These are phyloP conservation scores for Neosilurus mollespiculum DNA, from an alignment of 2,797 vertebrate genomes.

Conservation along the genomic window DNA sequence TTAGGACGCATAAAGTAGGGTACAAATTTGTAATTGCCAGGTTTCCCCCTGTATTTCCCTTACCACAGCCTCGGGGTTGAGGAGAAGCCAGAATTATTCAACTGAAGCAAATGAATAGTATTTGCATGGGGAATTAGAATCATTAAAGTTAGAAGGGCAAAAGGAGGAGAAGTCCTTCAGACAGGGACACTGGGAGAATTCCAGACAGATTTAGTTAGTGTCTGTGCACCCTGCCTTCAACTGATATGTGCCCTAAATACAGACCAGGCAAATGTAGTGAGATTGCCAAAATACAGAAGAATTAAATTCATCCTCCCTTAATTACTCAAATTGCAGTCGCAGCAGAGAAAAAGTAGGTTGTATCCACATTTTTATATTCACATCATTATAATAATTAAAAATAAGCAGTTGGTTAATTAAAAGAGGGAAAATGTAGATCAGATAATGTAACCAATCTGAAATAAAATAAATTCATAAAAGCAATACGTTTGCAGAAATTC, in stretches of 20 bases:
- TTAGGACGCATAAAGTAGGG: conserved; percentile 29
- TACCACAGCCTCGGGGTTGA: conserved; percentile 67
- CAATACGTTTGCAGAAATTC: background rate
- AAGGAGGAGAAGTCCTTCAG: conserved; percentile 74
- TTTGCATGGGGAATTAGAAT: conserved; percentile 84
- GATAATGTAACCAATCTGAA: conserved; percentile 18
- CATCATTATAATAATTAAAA: conserved; percentile 6
- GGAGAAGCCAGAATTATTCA: conserved; percentile 83
- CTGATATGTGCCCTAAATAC: conserved; percentile 22
- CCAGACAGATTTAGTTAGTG: conserved; percentile 44
- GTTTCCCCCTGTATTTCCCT: conserved; percentile 49
- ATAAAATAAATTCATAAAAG: conserved; percentile 13
- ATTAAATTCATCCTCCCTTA: conserved; percentile 20
- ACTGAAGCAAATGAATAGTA: conserved; percentile 83
- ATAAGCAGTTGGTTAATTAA: conserved; percentile 28
- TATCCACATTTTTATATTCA: background rate
- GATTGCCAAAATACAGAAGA: conserved; percentile 21
- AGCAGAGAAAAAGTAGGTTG: conserved; percentile 27
- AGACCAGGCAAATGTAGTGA: conserved; percentile 7
- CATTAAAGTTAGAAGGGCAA: conserved; percentile 79
- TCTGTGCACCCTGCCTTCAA: conserved; percentile 33
- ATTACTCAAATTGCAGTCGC: conserved; percentile 26
- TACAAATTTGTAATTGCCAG: conserved; percentile 46
- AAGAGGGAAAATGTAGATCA: conserved; percentile 3
- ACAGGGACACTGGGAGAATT: conserved; percentile 45